These are phyloP conservation scores for Proctacanthus coquilletti DNA, from an alignment of 1,140 invertebrate species.

Conservation along the genomic window DNA sequence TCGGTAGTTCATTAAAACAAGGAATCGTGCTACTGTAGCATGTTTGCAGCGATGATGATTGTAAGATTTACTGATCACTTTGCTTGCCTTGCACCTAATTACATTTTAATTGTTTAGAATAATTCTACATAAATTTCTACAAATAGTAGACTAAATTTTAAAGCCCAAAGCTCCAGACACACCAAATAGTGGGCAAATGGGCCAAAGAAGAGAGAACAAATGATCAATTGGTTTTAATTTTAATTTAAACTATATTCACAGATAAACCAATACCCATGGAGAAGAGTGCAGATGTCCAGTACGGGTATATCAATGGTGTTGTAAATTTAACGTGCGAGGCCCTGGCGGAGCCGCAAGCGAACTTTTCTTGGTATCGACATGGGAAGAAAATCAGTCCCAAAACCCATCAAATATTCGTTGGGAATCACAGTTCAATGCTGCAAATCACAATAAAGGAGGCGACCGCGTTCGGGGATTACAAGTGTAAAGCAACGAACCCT, in stretches of 20 bases:
- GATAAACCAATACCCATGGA: constrained; percentile 31
- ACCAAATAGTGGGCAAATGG: too few species aligned
- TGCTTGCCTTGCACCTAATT: too few species aligned
- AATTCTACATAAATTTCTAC: too few species aligned
- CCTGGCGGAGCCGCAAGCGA: constrained; percentile 37
- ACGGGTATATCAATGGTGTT: constrained; percentile 33
- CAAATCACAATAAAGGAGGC: constrained; percentile 32
- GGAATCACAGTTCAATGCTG: constrained; percentile 25
- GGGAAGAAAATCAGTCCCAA: constrained; percentile 23
- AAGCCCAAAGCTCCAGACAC: too few species aligned
- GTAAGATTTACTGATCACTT: too few species aligned
- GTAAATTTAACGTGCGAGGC: constrained; percentile 40
- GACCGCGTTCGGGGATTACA: constrained; percentile 35
- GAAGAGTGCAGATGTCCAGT: constrained; percentile 20
- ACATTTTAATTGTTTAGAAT: too few species aligned
- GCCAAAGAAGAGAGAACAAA: too few species aligned
- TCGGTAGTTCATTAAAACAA: too few species aligned
- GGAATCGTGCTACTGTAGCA: too few species aligned
- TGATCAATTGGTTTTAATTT: too few species aligned
- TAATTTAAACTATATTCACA: constrained; percentile 21
- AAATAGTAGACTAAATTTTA: too few species aligned
- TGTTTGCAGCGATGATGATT: too few species aligned
- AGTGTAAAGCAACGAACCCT: constrained; percentile 35
- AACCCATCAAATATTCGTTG: constrained; percentile 21
- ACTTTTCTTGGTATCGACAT: constrained; percentile 36